Conservation (phyloP, 2,797 vertebrate species). For the Ctenopoma multispine region DNA sequence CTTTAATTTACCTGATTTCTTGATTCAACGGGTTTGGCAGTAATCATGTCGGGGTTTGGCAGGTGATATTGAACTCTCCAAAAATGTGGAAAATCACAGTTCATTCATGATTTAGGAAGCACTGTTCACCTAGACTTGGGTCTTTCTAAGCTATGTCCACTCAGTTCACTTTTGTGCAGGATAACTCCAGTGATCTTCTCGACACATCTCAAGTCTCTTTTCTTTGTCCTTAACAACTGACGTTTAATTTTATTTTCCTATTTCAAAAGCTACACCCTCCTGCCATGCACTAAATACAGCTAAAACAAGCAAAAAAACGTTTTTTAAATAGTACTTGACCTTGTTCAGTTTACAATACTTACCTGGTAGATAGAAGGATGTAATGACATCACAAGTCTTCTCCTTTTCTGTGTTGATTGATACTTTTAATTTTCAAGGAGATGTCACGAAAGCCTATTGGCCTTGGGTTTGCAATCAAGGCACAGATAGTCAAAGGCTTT, state of each 20-base stretch:
- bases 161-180: neutral
- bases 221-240: neutral
- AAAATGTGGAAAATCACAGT: too few species aligned
- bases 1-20: too few species aligned
- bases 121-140: neutral
- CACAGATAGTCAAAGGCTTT: constrained; percentile 71
- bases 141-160: neutral
- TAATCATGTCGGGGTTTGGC: too few species aligned
- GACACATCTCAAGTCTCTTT: neutral
- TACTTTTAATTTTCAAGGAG: constrained; percentile 81
- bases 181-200: neutral
- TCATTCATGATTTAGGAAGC: neutral
- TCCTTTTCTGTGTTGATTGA: constrained; percentile 69
- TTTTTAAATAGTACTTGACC: constrained; percentile 35
- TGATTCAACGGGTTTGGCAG: too few species aligned
- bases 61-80: too few species aligned
- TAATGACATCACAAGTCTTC: constrained; percentile 34
- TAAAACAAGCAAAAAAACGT: constrained; percentile 14
- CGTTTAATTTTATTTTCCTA: neutral
- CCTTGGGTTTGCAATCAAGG: constrained; percentile 74
- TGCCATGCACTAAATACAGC: neutral
- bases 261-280: neutral
- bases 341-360: neutral
- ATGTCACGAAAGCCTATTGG: constrained; percentile 68
- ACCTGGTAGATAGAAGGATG: constrained; percentile 23